Conservation (phyloP, 2,888 invertebrate genomes). For the Rhimphoctona megacephalus region DNA sequence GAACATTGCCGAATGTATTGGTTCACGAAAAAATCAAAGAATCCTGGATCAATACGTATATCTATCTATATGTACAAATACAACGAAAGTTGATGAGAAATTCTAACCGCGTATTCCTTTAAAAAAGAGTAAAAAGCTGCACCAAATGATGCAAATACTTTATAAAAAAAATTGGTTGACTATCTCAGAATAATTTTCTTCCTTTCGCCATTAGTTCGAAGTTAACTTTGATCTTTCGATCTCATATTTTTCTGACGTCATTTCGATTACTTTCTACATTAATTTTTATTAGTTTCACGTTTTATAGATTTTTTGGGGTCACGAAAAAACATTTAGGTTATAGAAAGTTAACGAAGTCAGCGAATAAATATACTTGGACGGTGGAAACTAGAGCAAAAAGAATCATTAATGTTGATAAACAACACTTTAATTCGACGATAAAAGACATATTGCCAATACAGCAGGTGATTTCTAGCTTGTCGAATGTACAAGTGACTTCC, state of each 20-base stretch:
- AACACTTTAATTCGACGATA: background rate
- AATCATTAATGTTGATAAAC: background rate
- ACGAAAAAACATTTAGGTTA: background rate
- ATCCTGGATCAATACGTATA: conserved; percentile 14
- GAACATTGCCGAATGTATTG: conserved; percentile 53
- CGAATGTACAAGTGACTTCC: background rate
- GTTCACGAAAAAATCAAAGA: conserved; percentile 45
- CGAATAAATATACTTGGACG: background rate
- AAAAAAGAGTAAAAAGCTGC: background rate
- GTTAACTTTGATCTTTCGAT: background rate
- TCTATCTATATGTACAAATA: background rate
- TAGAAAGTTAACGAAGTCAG: background rate
- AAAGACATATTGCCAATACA: background rate
- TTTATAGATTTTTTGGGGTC: too few relatives aligned
- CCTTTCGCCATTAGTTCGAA: background rate
- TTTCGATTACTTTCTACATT: background rate
- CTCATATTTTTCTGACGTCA: background rate
- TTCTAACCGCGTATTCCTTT: conserved; percentile 14
- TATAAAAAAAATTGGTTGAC: background rate
- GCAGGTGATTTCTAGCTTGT: background rate
- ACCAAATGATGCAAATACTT: background rate
- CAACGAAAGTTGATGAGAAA: conserved; percentile 35
- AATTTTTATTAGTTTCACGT: too few relatives aligned
- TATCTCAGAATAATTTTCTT: background rate
- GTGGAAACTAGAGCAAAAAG: background rate